Conservation (phyloP, 2,113 vertebrate species). For the Cochlearius cochlearius region DNA sequence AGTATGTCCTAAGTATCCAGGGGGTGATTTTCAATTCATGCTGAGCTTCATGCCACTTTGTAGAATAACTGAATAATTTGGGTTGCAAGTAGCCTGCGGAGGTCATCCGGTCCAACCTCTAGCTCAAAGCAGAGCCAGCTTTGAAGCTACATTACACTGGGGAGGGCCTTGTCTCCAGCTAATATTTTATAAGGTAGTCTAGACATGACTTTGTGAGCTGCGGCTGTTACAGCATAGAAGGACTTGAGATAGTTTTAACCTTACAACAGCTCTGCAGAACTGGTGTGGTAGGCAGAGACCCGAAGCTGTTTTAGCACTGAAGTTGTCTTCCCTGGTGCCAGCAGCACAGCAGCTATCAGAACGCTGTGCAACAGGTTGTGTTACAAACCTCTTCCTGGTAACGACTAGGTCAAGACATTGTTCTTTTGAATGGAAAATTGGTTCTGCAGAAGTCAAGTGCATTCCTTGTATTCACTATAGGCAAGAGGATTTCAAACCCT, state of each 20-base stretch:
- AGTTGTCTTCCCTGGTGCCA: background rate
- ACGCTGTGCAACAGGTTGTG: background rate
- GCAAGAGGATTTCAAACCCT: background rate
- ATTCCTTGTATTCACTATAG: background rate
- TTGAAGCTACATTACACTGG: background rate
- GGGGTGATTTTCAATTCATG: background rate
- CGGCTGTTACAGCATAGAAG: rapidly evolving
- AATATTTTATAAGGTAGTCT: background rate
- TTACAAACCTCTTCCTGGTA: background rate
- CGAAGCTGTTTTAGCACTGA: background rate
- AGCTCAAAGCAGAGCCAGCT: background rate
- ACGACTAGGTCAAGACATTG: background rate
- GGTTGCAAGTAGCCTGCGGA: background rate
- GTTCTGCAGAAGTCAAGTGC: background rate
- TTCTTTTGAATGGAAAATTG: background rate
- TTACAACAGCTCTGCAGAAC: background rate
- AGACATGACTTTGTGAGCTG: background rate
- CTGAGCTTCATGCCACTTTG: background rate
- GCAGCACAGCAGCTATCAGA: background rate
- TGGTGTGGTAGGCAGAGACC: background rate
- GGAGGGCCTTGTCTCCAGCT: background rate
- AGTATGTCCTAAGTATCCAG: background rate
- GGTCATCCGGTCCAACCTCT: background rate
- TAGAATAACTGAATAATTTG: background rate
- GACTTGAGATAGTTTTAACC: background rate